Evolutionary conservation across 1,140 invertebrate species (phyloP).

Genomic region (Drosophila malerkotliana): DNA sequence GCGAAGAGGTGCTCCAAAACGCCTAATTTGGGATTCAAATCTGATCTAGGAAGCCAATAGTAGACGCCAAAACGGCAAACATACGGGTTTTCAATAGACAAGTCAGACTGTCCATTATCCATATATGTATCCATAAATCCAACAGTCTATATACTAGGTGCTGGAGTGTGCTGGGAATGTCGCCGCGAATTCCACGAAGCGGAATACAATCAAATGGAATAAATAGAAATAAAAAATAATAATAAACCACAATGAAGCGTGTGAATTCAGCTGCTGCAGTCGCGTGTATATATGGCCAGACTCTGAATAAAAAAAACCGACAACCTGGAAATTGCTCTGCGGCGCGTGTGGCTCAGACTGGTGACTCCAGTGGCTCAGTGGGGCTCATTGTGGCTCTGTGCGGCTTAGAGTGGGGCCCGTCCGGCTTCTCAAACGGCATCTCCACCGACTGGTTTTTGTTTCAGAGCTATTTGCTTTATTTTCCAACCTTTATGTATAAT

Average conservation of each 20-base stretch:
- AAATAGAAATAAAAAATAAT: constrained; percentile 26
- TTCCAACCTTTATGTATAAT: constrained; percentile 46
- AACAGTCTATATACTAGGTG: constrained; percentile 17
- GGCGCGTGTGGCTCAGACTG: constrained; percentile 64
- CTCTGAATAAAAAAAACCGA: constrained; percentile 55
- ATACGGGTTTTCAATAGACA: constrained; percentile 27
- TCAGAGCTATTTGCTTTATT: constrained; percentile 42
- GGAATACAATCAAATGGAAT: constrained; percentile 40
- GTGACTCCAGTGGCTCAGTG: constrained; percentile 1
- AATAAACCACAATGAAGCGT: constrained; percentile 65
- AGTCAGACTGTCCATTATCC: constrained; percentile 44
- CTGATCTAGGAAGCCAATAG: constrained; percentile 12
- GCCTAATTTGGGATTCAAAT: constrained; percentile 37
- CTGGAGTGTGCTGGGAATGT: constrained; percentile 69
- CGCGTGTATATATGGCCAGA: constrained; percentile 64
- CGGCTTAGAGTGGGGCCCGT: constrained; percentile 42
- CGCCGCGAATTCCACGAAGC: constrained; percentile 69
- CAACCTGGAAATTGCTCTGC: constrained; percentile 56
- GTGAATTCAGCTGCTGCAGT: constrained; percentile 76
- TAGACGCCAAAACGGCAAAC: neutral
- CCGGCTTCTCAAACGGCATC: constrained; percentile 17
- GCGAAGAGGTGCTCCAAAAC: constrained; percentile 21
- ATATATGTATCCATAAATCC: constrained; percentile 11
- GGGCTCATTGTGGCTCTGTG: neutral
- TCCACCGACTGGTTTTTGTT: constrained; percentile 48